These are phyloP conservation scores for Sorex maritimensis DNA, from an alignment of 2,797 vertebrate species.

Conservation along the genomic window DNA sequence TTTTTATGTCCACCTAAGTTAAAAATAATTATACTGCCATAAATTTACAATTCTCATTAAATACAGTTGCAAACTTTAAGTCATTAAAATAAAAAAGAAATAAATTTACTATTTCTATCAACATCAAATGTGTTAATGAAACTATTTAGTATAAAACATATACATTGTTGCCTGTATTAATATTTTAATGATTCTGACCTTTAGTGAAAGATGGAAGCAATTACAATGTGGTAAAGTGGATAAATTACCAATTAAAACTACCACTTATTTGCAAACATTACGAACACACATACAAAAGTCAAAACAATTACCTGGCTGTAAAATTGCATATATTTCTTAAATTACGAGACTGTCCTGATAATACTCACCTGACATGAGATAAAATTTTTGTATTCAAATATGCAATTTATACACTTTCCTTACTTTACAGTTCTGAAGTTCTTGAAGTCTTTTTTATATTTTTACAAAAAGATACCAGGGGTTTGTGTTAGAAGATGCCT, in stretches of 20 bases:
- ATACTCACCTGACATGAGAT: not conserved
- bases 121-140: not conserved
- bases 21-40: not conserved
- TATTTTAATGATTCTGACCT: not conserved
- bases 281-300: not conserved
- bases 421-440: not conserved
- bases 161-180: too few species aligned
- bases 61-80: not conserved
- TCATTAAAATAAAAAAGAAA: slow-evolving; percentile 24
- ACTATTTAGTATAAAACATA: not conserved
- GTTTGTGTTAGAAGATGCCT: not conserved
- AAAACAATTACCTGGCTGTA: not conserved
- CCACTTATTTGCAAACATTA: not conserved
- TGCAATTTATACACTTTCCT: too few species aligned
- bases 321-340: not conserved
- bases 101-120: not conserved
- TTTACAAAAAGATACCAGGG: not conserved
- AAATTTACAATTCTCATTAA: slow-evolving; percentile 12
- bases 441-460: not conserved
- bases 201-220: not conserved
- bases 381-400: not conserved
- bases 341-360: not conserved
- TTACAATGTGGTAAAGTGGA: not conserved
- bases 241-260: not conserved
- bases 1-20: not conserved